These are phyloP conservation scores for Lophius piscatorius DNA, from an alignment of 2,113 vertebrate genomes.

Conservation along the genomic window DNA sequence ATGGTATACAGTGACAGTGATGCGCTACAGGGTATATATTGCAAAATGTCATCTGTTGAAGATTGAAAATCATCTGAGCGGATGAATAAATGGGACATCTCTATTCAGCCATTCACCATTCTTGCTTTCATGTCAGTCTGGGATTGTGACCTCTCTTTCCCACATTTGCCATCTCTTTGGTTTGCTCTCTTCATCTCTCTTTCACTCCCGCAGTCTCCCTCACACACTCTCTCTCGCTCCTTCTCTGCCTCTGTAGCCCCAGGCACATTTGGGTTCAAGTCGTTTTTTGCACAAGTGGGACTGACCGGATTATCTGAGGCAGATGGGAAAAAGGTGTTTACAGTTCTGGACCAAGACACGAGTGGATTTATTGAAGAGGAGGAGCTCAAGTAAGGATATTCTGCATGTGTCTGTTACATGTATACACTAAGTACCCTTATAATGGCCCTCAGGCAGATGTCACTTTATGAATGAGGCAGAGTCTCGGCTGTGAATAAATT, in stretches of 20 bases:
- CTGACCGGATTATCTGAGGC: constrained; percentile 61
- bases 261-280: constrained; percentile 75
- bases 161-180: constrained; percentile 42
- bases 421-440: not conserved
- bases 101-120: constrained; percentile 47
- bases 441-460: constrained; percentile 24
- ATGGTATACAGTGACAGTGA: constrained; percentile 32
- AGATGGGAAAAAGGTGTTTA: constrained; percentile 73
- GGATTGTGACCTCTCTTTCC: constrained; percentile 44
- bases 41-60: constrained; percentile 65
- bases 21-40: constrained; percentile 54
- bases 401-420: not conserved
- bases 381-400: constrained; percentile 78
- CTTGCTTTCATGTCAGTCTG: constrained; percentile 41
- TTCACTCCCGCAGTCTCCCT: not conserved
- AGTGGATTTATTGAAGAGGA: constrained; percentile 83
- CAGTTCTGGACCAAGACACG: constrained; percentile 77
- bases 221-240: constrained; percentile 6
- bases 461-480: constrained; percentile 38
- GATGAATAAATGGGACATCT: constrained; percentile 57
- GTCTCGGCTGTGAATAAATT: constrained; percentile 14
- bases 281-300: constrained; percentile 79
- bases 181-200: constrained; percentile 19
- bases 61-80: constrained; percentile 69
- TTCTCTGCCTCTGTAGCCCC: constrained; percentile 60